Evolutionary conservation across 1,140 invertebrate species (phyloP), one percentile per base, ranked within the genome.

Genomic region (Whitmania pigra): DNA sequence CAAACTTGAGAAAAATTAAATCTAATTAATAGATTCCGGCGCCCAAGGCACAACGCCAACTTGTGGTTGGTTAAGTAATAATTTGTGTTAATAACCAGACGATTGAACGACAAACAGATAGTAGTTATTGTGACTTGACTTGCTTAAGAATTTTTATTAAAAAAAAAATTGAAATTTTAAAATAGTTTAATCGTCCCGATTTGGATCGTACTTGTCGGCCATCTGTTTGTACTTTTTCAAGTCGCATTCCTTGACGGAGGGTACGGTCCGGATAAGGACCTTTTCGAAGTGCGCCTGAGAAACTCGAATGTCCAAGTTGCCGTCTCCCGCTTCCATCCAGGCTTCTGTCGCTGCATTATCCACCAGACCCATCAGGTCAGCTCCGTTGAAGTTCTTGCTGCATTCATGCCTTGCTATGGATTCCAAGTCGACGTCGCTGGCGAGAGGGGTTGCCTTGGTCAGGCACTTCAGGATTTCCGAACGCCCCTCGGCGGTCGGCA

Each of bases 401-500:
- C 86, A 78, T 2, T 78, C 79, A 31, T 88, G 87, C 36, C 77
- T 79, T 9, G 83, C 87, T 54, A 94, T 83, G 53, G 85, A 82
- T 72, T 87, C 82, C 25, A 95, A 82, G 78, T 89, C 83, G 0
- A 94, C 89, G 81, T 93, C 90, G 0, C 84, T 80, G 0, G 86
- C 85, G 69, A 94, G 80, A 77, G 82, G 83, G 6, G 91, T 91
- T 77, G 84, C 89, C 86, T 95, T 97, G 0, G 94, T 97, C 18
- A 94, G 83, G 54, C 93, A 91, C 77, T 85, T 86, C 2, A 99
- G 83, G 76, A 99, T 98, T 74, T 97, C 93, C 0, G 86, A 83
- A 74, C 94, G 85, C 78, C 95, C 94, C 36, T 85, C 79, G 17
- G 86, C 79, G 27, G 85, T 86, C 4, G 96, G 96, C 75, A 99